Base-by-base conservation (phyloP, 2,797 vertebrate genomes). In the Bradypodion ventrale region DNA sequence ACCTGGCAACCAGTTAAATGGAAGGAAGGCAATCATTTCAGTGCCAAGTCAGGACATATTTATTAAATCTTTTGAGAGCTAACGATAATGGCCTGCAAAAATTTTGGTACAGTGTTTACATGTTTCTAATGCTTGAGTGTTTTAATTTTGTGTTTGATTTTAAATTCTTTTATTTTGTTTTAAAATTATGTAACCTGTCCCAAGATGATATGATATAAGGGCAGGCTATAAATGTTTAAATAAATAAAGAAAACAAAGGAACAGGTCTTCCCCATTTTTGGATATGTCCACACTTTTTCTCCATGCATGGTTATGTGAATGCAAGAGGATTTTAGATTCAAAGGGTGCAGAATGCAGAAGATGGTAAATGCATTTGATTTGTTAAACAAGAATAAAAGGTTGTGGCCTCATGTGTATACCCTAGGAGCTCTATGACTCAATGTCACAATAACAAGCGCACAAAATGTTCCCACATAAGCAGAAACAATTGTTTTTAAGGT, bases 301-400 rank as follows among this genome's bases (percentile, higher is more conserved):
- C 59, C 52, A 59, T 49, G 32, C 52, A 69, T 49, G 7, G 15
- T 37, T 60, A 74, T 29, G 16, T 80, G 32, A 66, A 46, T 29
- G 29, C 29, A 74, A 44, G 32, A 13, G 19, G 59, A 52, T 82
- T 82, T 23, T 25, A 74, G 35, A 74, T 52, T 13, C n/a, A n/a
- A 15, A 69, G 52, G 52, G 5, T 44, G 37, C 37, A 27, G 68
- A 80, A 75, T 63, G 25, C 4, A 5, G 25, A 75, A 63, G 73
- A 46, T 72, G 16, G 44, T 35, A 76, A 70, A 63, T 42, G 19
- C 16, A 62, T 72, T 69, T 85, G 63, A 68, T 81, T 75, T 76
- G 44, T 81, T 76, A 81, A 81, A 68, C 13, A 40, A 52, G 52
- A 85, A 52, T 32, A 63, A 85, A 23, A 76, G 73, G 63, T 70